Evolutionary conservation across 2,113 vertebrate species (phyloP).

Genomic region (Zosterops hypoxanthus): DNA sequence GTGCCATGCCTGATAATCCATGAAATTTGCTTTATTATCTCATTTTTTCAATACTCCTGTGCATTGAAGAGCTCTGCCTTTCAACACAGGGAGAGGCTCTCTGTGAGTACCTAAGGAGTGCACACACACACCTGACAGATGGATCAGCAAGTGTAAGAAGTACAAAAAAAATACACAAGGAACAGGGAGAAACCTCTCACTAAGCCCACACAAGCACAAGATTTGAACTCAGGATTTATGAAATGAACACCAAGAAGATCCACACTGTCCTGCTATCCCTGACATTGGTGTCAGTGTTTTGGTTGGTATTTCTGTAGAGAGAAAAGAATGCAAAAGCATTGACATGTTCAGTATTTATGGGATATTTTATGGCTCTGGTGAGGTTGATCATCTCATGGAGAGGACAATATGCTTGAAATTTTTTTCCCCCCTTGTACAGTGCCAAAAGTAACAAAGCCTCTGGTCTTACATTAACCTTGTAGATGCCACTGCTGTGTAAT

Average conservation of each 20-base stretch:
- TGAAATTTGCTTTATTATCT: background rate
- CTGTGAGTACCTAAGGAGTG: background rate
- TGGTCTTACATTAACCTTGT: background rate
- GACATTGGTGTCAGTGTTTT: background rate
- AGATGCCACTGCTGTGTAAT: background rate
- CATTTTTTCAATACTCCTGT: background rate
- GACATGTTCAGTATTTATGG: background rate
- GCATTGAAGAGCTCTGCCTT: background rate
- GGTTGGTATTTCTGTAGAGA: background rate
- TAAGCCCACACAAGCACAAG: background rate
- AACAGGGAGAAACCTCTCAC: background rate
- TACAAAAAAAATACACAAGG: background rate
- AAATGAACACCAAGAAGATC: background rate
- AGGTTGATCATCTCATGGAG: background rate
- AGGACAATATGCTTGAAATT: background rate
- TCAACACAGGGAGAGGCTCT: background rate
- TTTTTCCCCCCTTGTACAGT: rapidly evolving
- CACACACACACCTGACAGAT: background rate
- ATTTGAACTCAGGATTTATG: background rate
- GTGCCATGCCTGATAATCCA: background rate
- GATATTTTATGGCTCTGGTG: background rate
- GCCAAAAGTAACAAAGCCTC: background rate
- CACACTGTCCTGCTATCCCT: background rate
- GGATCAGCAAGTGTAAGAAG: background rate
- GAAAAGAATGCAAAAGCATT: background rate